Conservation (phyloP, 2,797 vertebrate species). For the Okamejei kenojei region DNA sequence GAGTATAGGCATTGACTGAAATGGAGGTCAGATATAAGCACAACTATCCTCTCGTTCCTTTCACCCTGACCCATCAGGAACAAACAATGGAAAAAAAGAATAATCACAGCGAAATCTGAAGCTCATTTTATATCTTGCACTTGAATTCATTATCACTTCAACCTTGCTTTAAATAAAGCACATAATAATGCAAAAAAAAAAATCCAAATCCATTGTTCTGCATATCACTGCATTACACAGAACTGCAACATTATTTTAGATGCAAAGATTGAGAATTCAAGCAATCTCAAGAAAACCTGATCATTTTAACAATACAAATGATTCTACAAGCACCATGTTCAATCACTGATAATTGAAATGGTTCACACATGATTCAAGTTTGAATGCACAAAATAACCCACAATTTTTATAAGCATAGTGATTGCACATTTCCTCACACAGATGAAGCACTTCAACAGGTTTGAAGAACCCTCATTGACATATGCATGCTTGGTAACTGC, state of each 20-base stretch:
- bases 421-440: neutral
- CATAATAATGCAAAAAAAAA: neutral
- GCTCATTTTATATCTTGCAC: neutral
- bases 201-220: neutral
- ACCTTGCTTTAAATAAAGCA: neutral
- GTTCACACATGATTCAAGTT: neutral
- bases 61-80: too few relatives aligned
- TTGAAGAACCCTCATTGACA: too few relatives aligned
- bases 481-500: too few relatives aligned
- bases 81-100: too few relatives aligned
- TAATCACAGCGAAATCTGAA: neutral
- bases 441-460: neutral
- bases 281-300: neutral
- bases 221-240: neutral
- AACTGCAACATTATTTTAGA: neutral
- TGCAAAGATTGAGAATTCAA: neutral
- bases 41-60: too few relatives aligned
- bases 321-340: neutral
- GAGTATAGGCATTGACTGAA: too few relatives aligned
- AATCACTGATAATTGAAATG: neutral
- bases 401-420: neutral
- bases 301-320: neutral
- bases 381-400: neutral
- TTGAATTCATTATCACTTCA: neutral
- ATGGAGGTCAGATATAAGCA: too few relatives aligned